phyloP scores from a whole-genome alignment of 1,140 invertebrate species.

The Lepidurus arcticus region DNA sequence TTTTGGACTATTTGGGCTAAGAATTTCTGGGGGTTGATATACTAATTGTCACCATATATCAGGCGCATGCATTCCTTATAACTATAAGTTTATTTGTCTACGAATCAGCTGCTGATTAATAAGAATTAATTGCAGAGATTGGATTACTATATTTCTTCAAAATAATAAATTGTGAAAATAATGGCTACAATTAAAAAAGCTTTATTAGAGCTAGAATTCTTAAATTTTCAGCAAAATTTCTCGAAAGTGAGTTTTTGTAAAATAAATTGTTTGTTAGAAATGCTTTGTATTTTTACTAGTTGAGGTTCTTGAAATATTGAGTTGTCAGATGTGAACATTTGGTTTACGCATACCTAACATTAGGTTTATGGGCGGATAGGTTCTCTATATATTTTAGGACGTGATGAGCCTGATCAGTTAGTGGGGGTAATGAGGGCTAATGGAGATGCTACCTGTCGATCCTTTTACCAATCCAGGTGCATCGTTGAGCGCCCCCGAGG shows the following conservation, averaged over 20 bases:
- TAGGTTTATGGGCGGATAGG: constrained; percentile 13
- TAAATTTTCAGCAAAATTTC: not conserved
- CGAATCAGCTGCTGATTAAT: too few species aligned
- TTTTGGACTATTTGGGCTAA: too few species aligned
- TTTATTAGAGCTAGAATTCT: not conserved
- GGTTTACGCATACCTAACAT: not conserved
- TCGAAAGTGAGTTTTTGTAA: not conserved
- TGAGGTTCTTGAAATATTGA: not conserved
- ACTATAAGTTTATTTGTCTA: too few species aligned
- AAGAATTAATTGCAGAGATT: too few species aligned
- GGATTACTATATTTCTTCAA: too few species aligned
- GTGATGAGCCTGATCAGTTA: constrained; percentile 16
- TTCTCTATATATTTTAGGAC: constrained; percentile 1
- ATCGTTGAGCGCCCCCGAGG: not conserved
- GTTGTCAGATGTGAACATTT: not conserved
- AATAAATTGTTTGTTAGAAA: not conserved
- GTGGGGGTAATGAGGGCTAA: constrained; percentile 20
- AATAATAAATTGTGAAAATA: too few species aligned
- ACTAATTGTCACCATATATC: too few species aligned
- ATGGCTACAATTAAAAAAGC: too few species aligned
- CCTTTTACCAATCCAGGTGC: not conserved
- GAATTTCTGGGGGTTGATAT: too few species aligned
- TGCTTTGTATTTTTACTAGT: not conserved
- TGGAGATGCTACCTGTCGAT: constrained; percentile 21
- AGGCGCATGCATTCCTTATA: too few species aligned